These are phyloP conservation scores for Thymelicus lineola DNA, from an alignment of 2,888 invertebrate species.

Conservation along the genomic window DNA sequence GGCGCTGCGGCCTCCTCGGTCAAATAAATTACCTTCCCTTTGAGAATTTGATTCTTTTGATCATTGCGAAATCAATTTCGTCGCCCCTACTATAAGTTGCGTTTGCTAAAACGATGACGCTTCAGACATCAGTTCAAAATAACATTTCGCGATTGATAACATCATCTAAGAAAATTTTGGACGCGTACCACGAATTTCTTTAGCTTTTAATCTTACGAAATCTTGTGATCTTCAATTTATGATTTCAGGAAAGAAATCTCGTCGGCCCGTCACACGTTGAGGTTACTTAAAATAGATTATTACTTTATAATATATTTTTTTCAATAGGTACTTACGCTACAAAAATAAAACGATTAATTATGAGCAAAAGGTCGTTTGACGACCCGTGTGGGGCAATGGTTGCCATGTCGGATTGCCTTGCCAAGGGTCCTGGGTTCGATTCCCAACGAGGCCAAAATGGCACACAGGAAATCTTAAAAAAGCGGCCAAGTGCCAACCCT, in stretches of 20 bases:
- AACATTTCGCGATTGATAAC: slow-evolving; percentile 36
- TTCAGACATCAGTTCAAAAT: slow-evolving; percentile 33
- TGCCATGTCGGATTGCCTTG: too few species aligned
- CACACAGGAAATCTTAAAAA: too few species aligned
- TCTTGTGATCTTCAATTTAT: slow-evolving; percentile 27
- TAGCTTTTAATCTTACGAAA: slow-evolving; percentile 32
- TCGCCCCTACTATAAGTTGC: slow-evolving; percentile 49
- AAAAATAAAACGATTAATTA: not conserved
- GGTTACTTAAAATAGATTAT: slow-evolving; percentile 14
- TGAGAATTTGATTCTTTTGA: slow-evolving; percentile 74
- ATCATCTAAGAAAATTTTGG: slow-evolving; percentile 28
- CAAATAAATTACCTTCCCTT: slow-evolving; percentile 74
- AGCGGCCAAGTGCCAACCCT: not conserved
- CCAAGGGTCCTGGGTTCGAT: too few species aligned
- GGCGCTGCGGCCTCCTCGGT: slow-evolving; percentile 53
- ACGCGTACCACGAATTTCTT: slow-evolving; percentile 26
- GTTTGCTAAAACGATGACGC: slow-evolving; percentile 35
- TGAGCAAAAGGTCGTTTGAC: not conserved
- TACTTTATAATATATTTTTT: not conserved
- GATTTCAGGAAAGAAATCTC: slow-evolving; percentile 24
- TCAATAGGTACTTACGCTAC: not conserved
- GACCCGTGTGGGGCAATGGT: too few species aligned
- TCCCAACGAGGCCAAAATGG: too few species aligned
- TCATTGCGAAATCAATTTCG: slow-evolving; percentile 72
- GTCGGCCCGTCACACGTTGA: slow-evolving; percentile 17